Percentiles rank a stretch among this genome's conserved stretches.
Conservation (phyloP, 2,113 vertebrate genomes). For the Sebastes fasciatus region DNA sequence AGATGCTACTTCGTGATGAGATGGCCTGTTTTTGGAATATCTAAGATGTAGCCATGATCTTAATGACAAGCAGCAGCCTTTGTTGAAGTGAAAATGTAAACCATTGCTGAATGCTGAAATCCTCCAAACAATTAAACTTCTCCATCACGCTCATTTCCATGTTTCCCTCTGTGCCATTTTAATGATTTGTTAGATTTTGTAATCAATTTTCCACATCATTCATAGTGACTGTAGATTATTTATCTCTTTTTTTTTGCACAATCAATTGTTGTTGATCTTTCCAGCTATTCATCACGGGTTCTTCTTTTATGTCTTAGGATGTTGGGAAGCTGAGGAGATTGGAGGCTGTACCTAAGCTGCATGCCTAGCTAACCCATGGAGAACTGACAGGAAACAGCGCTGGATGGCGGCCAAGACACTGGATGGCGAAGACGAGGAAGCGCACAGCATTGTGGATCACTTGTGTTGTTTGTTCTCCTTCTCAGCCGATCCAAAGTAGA, state of each 20-base stretch:
- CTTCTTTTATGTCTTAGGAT: slow-evolving; percentile 78
- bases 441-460: slow-evolving; percentile 68
- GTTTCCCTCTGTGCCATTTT: slow-evolving; percentile 19
- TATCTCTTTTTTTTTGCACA: slow-evolving; percentile 29
- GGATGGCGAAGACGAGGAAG: slow-evolving; percentile 78
- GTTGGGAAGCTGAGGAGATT: slow-evolving; percentile 73
- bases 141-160: slow-evolving; percentile 1
- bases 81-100: not conserved
- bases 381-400: slow-evolving; percentile 64
- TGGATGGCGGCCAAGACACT: slow-evolving; percentile 78
- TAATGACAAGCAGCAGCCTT: not conserved
- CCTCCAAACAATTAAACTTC: slow-evolving; percentile 4
- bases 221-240: slow-evolving; percentile 31
- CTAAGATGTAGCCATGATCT: not conserved
- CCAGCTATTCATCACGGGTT: slow-evolving; percentile 53
- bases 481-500: slow-evolving; percentile 65
- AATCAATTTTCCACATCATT: slow-evolving; percentile 37
- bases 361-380: slow-evolving; percentile 74
- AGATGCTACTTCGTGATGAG: not conserved
- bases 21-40: slow-evolving; percentile 19
- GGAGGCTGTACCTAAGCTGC: slow-evolving; percentile 66
- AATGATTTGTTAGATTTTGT: slow-evolving; percentile 46
- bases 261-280: slow-evolving; percentile 36
- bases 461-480: slow-evolving; percentile 65
- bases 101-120: slow-evolving; percentile 9